These are phyloP conservation scores for Polietes domitor DNA, from an alignment of 2,888 invertebrate genomes.

Conservation along the genomic window DNA sequence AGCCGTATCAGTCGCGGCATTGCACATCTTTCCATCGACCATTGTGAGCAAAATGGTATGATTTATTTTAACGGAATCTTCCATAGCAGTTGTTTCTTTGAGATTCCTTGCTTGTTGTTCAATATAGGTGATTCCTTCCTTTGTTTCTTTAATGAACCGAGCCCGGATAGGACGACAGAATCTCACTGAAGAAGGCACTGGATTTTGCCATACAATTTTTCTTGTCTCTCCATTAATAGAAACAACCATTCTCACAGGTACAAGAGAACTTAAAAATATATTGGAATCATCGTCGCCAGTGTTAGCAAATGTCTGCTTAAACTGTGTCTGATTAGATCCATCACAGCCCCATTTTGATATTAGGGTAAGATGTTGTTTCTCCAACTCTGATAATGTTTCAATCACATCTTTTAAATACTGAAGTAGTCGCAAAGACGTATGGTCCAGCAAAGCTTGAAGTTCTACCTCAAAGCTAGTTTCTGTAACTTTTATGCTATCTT, in stretches of 20 bases:
- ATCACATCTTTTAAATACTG: conserved; percentile 1
- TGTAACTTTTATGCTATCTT: not conserved
- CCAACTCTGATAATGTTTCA: not conserved
- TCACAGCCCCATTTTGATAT: conserved; percentile 5
- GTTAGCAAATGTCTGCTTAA: not conserved
- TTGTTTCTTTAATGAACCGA: not conserved
- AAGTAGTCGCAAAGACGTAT: not conserved
- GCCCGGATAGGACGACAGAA: conserved; percentile 12
- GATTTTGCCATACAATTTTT: not conserved
- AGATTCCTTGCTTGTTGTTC: not conserved
- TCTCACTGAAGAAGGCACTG: not conserved
- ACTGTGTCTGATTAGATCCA: conserved; percentile 5
- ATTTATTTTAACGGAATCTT: not conserved
- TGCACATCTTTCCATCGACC: conserved; percentile 7
- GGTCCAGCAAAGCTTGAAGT: not conserved
- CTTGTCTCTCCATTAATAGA: not conserved
- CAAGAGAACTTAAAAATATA: no score
- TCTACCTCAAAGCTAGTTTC: not conserved
- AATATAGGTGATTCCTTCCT: not conserved
- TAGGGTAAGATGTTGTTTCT: conserved; percentile 10
- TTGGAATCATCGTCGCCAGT: not conserved
- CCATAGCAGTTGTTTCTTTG: conserved; percentile 8
- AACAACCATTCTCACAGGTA: not conserved
- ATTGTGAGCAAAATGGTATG: not conserved
- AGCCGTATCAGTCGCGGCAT: not conserved